Percentiles rank a stretch among this genome's conserved stretches.
Conservation (phyloP, 2,113 vertebrate species). For the Calidris pygmaea region DNA sequence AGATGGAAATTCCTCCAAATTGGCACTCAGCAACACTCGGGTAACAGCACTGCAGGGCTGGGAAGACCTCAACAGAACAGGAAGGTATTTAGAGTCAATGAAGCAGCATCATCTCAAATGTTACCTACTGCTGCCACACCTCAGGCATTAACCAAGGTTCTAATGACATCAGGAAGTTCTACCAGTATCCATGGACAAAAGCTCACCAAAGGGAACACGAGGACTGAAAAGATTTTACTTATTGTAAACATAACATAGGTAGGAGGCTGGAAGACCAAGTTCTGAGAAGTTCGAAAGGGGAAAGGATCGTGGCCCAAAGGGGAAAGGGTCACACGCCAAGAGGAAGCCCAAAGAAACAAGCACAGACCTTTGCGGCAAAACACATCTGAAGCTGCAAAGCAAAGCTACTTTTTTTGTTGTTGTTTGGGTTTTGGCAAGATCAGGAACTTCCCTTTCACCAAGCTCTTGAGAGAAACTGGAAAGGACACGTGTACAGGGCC, state of each 20-base stretch:
- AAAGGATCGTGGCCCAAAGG: neutral
- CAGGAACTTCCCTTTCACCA: neutral
- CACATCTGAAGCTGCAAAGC: neutral
- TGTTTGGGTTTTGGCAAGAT: neutral
- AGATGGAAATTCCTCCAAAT: neutral
- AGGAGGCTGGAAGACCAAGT: neutral
- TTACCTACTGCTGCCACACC: neutral
- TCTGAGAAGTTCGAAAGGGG: neutral
- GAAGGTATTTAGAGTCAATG: neutral
- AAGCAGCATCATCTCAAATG: neutral
- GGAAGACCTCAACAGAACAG: neutral
- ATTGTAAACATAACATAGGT: neutral
- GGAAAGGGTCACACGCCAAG: neutral
- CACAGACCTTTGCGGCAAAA: neutral
- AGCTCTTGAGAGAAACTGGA: neutral
- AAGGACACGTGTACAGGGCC: accelerated
- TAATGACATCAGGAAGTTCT: neutral
- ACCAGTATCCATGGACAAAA: neutral
- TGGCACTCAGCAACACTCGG: neutral
- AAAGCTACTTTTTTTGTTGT: neutral
- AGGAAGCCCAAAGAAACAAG: neutral
- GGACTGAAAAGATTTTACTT: neutral
- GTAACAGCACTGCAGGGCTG: neutral
- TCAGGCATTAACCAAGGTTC: neutral
- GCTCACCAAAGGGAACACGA: neutral